A percentile compares a stretch with the other conserved stretches of the same genome.
Conservation (phyloP, 2,888 invertebrate species). For the Erebia epiphron region DNA sequence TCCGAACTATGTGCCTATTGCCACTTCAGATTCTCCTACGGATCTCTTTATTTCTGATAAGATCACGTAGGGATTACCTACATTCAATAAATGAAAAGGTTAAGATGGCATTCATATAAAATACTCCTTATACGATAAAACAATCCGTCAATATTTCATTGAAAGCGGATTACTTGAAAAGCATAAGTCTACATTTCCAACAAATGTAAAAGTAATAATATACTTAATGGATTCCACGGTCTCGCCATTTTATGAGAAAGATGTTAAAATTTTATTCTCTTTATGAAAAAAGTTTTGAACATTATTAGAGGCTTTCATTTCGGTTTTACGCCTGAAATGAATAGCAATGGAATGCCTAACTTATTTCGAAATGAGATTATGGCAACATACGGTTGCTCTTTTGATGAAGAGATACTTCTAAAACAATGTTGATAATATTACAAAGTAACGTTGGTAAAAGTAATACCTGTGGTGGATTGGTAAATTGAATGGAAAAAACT, state of each 20-base stretch:
- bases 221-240: constrained; percentile 16
- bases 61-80: no score
- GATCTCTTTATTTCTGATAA: no score
- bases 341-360: constrained; percentile 12
- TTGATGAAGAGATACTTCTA: not conserved
- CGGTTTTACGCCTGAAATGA: constrained; percentile 15
- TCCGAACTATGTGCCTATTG: no score
- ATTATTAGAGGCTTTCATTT: constrained; percentile 21
- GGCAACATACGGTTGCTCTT: not conserved
- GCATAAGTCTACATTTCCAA: constrained; percentile 13
- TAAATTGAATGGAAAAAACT: constrained; percentile 6
- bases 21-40: no score
- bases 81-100: no score
- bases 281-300: constrained; percentile 22
- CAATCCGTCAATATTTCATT: constrained; percentile 9
- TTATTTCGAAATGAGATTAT: constrained; percentile 15
- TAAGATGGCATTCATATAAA: not conserved
- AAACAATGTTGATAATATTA: no score
- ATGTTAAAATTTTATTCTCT: constrained; percentile 9
- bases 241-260: constrained; percentile 14
- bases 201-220: constrained; percentile 20
- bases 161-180: constrained; percentile 15
- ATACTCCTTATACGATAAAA: not conserved
- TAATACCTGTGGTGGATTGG: not conserved
- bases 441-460: no score